Conservation (phyloP, 2,888 invertebrate species). For the Plutella xylostella region DNA sequence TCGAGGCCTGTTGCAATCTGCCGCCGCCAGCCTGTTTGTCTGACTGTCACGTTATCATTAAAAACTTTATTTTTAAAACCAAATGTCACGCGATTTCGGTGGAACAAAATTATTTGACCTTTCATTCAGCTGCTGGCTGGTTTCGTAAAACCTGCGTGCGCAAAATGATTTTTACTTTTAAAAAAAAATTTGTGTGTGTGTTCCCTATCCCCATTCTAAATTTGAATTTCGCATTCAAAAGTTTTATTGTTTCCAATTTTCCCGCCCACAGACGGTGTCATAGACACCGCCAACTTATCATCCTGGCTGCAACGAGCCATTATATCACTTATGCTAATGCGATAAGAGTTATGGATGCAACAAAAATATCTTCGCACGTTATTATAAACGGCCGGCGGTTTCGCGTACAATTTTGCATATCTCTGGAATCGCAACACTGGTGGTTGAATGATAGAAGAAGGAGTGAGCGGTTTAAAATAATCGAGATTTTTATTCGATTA, state of each 20-base stretch:
- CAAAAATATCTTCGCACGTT: slow-evolving; percentile 12
- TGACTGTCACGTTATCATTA: background rate
- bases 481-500: too few species aligned
- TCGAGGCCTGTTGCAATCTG: too few species aligned
- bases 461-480: too few species aligned
- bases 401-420: slow-evolving; percentile 30
- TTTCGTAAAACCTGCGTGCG: too few species aligned
- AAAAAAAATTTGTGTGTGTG: too few species aligned
- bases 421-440: slow-evolving; percentile 17
- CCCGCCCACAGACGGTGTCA: slow-evolving; percentile 10
- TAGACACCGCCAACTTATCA: background rate
- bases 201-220: too few species aligned
- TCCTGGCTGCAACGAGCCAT: slow-evolving; percentile 1
- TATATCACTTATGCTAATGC: slow-evolving; percentile 8
- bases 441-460: too few species aligned
- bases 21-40: background rate
- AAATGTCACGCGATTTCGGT: background rate
- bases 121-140: background rate
- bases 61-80: background rate
- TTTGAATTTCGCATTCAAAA: too few species aligned
- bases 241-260: slow-evolving; percentile 12
- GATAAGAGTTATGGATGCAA: slow-evolving; percentile 12
- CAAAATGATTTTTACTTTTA: too few species aligned
- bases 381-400: slow-evolving; percentile 24
- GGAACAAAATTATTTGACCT: background rate